Evolutionary conservation across 2,113 vertebrate species (phyloP), one percentile per base, ranked within the genome.

Genomic region (Vireo altiloquus): DNA sequence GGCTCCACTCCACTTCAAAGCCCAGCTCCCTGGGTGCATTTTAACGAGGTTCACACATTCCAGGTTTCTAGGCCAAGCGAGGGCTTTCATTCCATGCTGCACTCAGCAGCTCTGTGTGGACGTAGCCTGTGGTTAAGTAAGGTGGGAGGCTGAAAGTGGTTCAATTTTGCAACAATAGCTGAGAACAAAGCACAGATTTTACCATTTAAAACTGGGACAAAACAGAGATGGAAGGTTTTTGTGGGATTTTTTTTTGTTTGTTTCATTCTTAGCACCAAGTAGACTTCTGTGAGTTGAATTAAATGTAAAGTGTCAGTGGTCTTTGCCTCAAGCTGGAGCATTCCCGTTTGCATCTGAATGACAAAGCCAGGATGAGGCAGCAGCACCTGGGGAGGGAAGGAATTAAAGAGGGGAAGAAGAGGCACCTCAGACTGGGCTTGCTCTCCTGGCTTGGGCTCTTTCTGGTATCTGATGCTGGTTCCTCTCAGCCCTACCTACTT

Each of bases 181-280:
- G 87, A 86, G 92, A 95, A 95, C 68, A 93, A 94, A 92, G 90
- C 68, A 83, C 35, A 59, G 68, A 78, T 94, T 95, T 88, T 88
- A 59, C 90, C 52, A 17, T 86, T 83, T 88, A 56, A 86, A 97
- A 90, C 30, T 81, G 82, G 87, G 72, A 88, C 85, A 92, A 95
- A 95, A 91, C 33, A 82, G 82, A 87, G 68, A 71, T 83, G 35
- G 86, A 80, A 89, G 68, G 54, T 59, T 94, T 93, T 66, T 86
- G 35, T 59, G 42, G 21, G 14, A 31, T 87, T 52, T 3, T 50
- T n/a, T 82, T 81, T 44, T 40, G n/a, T 71, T 57, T 7, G 1
- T 70, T 88, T 92, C 85, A 20, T 24, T 86, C 78, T 85, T 77
- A 81, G 82, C 5, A 39, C 9, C 39, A 22, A 46, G 33, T 35